Evolutionary conservation across 2,888 invertebrate genomes (phyloP).

Genomic region (Chydorus sphaericus): DNA sequence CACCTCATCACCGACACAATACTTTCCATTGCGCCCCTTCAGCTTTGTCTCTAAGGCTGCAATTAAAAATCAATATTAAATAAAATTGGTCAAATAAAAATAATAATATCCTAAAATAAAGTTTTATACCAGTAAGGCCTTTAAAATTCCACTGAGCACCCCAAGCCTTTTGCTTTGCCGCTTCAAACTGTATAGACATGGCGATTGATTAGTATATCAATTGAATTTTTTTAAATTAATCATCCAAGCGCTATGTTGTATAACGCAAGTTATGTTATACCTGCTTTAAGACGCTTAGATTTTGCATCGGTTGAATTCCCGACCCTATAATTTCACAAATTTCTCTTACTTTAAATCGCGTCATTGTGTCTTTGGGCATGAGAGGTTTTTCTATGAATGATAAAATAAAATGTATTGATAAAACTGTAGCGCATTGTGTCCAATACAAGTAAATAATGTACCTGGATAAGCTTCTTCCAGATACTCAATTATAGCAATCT

Average conservation of each 20-base stretch:
- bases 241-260: too few species aligned
- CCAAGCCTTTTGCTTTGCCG: constrained; percentile 66
- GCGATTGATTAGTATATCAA: too few species aligned
- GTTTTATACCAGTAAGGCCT: constrained; percentile 50
- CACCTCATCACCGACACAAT: constrained; percentile 84
- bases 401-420: too few species aligned
- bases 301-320: constrained; percentile 93
- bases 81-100: neutral
- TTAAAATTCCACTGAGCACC: constrained; percentile 80
- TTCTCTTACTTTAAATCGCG: constrained; percentile 76
- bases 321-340: constrained; percentile 82
- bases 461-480: constrained; percentile 82
- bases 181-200: too few species aligned
- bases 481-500: constrained; percentile 84
- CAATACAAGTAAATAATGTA: too few species aligned
- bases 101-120: neutral
- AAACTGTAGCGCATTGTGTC: too few species aligned
- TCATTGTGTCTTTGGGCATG: constrained; percentile 74
- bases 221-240: too few species aligned
- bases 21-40: constrained; percentile 70
- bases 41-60: constrained; percentile 74
- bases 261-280: too few species aligned
- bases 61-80: constrained; percentile 20
- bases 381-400: constrained; percentile 68
- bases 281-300: constrained; percentile 72